phyloP scores from a whole-genome alignment of 1,140 invertebrate species.

The Mizuhopecten yessoensis region DNA sequence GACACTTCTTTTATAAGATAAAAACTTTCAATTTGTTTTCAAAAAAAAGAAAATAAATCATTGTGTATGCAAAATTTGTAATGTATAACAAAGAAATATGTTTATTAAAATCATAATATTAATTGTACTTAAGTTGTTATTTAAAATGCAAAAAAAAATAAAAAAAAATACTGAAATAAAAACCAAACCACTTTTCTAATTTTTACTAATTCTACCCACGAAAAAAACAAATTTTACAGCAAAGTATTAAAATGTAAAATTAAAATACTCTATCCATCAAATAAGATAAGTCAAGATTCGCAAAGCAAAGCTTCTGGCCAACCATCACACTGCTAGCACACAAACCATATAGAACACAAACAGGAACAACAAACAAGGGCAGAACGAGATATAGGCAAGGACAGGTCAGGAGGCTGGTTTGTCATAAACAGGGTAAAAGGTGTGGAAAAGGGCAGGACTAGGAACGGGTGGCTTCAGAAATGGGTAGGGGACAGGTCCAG shows the following conservation, averaged over 20 bases:
- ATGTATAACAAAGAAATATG: no score
- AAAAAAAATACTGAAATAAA: not conserved
- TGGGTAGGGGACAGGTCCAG: no score
- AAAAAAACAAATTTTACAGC: not conserved
- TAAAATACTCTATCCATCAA: not conserved
- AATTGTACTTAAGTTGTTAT: not conserved
- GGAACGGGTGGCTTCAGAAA: no score
- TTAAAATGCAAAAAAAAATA: not conserved
- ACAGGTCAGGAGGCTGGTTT: no score
- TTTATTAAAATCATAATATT: no score
- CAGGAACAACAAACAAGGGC: not conserved
- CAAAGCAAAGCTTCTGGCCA: constrained; percentile 14
- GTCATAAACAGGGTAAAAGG: no score
- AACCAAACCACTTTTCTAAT: not conserved
- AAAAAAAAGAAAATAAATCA: no score
- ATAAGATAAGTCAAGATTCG: not conserved
- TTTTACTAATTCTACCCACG: not conserved
- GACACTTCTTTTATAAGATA: not conserved
- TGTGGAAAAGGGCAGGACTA: no score
- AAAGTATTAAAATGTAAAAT: not conserved
- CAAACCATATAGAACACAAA: not conserved
- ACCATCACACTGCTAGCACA: constrained; percentile 24
- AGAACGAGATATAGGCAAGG: not conserved
- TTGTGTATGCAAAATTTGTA: no score
- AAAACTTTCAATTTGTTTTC: not conserved